These are phyloP conservation scores for Capreolus pygargus DNA, from an alignment of 2,113 vertebrate genomes.

Conservation along the genomic window DNA sequence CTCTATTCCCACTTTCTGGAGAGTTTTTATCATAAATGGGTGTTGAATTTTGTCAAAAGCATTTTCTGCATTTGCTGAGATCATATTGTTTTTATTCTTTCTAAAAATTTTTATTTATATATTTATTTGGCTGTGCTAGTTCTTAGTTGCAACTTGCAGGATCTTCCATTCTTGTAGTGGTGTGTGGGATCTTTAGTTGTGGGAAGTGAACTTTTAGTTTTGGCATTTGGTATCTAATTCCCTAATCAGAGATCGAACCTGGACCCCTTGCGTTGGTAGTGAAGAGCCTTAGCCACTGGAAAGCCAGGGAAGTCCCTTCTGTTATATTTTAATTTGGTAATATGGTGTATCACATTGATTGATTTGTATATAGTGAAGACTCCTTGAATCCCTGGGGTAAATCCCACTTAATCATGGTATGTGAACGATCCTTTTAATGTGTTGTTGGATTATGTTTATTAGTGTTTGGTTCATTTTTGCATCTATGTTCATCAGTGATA, in stretches of 20 bases:
- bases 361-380: neutral
- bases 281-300: neutral
- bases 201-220: neutral
- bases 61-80: neutral
- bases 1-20: neutral
- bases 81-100: neutral
- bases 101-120: neutral
- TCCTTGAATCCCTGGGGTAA: neutral
- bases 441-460: neutral
- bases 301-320: neutral
- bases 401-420: neutral
- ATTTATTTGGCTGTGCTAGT: neutral
- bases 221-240: neutral
- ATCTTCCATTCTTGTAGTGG: neutral
- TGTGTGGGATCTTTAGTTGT: neutral
- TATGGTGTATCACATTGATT: neutral
- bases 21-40: neutral
- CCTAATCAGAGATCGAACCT: neutral
- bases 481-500: neutral
- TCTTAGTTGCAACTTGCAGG: neutral
- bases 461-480: neutral
- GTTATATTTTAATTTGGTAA: neutral
- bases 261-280: neutral
- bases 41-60: neutral
- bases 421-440: neutral